Conservation (phyloP, 1,140 invertebrate species). For the Neocloeon triangulifer region DNA sequence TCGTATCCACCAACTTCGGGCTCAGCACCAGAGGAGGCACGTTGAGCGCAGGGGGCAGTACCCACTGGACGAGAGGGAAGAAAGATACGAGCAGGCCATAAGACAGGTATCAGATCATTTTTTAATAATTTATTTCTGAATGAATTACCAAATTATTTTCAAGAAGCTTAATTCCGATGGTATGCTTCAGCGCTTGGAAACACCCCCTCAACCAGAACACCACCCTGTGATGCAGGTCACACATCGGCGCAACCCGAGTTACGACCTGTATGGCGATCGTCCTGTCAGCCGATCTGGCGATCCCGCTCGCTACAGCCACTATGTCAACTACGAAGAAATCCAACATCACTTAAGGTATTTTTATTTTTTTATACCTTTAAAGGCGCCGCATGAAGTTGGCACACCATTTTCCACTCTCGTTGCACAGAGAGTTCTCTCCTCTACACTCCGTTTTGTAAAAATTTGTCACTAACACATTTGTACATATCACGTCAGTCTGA, state of each 20-base stretch:
- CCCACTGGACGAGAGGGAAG: conserved; percentile 21
- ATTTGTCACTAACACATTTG: conserved; percentile 12
- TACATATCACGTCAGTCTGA: conserved; percentile 2
- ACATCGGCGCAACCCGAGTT: conserved; percentile 21
- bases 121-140: neutral
- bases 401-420: no score
- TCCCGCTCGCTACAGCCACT: conserved; percentile 42
- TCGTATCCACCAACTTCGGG: conserved; percentile 24
- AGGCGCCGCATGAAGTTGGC: no score
- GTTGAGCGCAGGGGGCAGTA: conserved; percentile 24
- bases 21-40: conserved; percentile 27
- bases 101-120: conserved; percentile 16
- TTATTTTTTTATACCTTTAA: no score
- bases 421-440: no score
- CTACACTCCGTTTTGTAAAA: no score
- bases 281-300: conserved; percentile 29
- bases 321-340: conserved; percentile 65
- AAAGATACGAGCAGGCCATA: conserved; percentile 21
- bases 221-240: no score
- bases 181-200: conserved; percentile 15
- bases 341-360: conserved; percentile 53
- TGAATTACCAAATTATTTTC: neutral
- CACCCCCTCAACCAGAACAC: conserved; percentile 8
- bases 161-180: neutral
- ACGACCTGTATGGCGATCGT: conserved; percentile 19